Base-by-base conservation (phyloP, 2,113 vertebrate genomes). In the Sakesphorus luctuosus region DNA sequence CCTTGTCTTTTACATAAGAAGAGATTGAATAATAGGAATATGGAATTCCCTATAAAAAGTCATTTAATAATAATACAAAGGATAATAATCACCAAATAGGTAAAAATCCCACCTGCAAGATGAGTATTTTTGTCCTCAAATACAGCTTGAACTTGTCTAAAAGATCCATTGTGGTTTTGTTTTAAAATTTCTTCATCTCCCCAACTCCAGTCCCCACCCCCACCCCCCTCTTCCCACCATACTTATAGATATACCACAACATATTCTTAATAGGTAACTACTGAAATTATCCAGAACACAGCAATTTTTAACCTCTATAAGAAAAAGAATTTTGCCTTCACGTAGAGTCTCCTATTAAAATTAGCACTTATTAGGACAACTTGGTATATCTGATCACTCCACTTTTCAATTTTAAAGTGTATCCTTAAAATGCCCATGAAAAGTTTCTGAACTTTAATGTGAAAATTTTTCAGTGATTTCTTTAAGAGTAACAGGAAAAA, bases 181-280 rank as follows among this genome's bases (percentile, higher is more conserved):
- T 80, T 84, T 5, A 8, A 85, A 77, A 55, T 49, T 10, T 90
- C 18, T 47, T 83, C 3, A 13, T 67, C 20, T 90, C 33, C 33
- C 15, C 28, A 79, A 21, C 19, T 79, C n/a, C n/a, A n/a, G n/a
- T n/a, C n/a, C n/a, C n/a, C n/a, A n/a, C n/a, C n/a, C n/a, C n/a
- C n/a, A 19, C 17, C 15, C 3, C 44, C 31, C 29, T n/a, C 3
- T 50, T 76, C 29, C 20, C 20, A 50, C 0, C 1, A 23, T 46
- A 81, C 26, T 10, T 58, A 10, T 33, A 62, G 49, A 69, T 40
- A 38, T 3, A 46, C 8, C 44, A 12, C 7, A 59, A 26, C 3
- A 38, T 11, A 46, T n/a, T 63, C 18, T 53, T 44, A 52, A 56
- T 31, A 2, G 21, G 40, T n/a, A 84, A 9, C 16, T n/a, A 38